Percentiles rank a stretch among this genome's conserved stretches.
phyloP scores from a whole-genome alignment of 2,888 invertebrate species.

The Cinara cedri region DNA sequence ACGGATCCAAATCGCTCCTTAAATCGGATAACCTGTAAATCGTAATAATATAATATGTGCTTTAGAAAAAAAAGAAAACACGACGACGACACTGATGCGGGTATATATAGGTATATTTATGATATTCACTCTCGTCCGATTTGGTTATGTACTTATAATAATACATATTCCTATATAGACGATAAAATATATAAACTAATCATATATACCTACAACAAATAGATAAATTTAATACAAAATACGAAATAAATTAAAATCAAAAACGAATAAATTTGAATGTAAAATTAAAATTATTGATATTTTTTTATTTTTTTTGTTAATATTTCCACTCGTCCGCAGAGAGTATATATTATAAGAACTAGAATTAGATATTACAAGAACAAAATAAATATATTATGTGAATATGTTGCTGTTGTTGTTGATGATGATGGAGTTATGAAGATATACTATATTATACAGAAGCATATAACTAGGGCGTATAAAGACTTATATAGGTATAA shows the following conservation, averaged over 20 bases:
- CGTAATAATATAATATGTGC: constrained; percentile 27
- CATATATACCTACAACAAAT: neutral
- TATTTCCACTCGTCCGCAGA: constrained; percentile 42
- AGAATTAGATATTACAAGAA: neutral
- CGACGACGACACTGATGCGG: neutral
- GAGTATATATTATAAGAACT: constrained; percentile 1
- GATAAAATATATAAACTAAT: neutral
- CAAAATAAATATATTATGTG: neutral
- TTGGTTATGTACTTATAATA: too few relatives aligned
- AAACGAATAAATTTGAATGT: neutral
- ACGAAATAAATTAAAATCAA: constrained; percentile 10
- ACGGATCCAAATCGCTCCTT: constrained; percentile 33
- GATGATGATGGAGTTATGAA: constrained; percentile 19
- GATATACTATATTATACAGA: neutral
- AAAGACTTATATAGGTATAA: neutral
- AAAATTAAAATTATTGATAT: neutral
- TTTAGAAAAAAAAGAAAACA: constrained; percentile 4
- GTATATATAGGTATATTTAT: neutral
- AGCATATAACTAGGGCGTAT: neutral
- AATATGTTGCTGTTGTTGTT: constrained; percentile 3
- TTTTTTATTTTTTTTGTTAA: neutral
- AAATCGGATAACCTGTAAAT: constrained; percentile 46
- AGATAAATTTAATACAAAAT: constrained; percentile 1
- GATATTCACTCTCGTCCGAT: too few relatives aligned
- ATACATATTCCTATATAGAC: neutral